phyloP scores from a whole-genome alignment of 2,888 invertebrate species.

The Lomographa bimaculata region DNA sequence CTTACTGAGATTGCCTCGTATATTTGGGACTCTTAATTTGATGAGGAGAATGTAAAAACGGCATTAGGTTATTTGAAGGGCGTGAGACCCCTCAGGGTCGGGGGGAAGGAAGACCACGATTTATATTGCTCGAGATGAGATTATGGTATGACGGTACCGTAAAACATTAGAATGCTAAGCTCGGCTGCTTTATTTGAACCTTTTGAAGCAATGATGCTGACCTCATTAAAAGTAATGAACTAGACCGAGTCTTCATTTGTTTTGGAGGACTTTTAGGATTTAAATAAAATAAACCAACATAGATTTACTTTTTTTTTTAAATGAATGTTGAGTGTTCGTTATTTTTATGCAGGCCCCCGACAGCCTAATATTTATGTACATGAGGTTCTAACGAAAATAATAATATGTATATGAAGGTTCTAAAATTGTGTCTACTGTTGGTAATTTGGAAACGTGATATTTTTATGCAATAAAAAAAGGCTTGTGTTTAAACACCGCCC shows the following conservation, averaged over 20 bases:
- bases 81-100: slow-evolving; percentile 29
- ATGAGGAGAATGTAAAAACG: slow-evolving; percentile 68
- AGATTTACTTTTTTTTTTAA: too few relatives aligned
- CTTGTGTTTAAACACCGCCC: too few relatives aligned
- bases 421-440: too few relatives aligned
- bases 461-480: too few relatives aligned
- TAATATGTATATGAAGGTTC: too few relatives aligned
- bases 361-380: too few relatives aligned
- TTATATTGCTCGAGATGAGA: slow-evolving; percentile 62
- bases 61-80: slow-evolving; percentile 56
- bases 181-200: slow-evolving; percentile 36
- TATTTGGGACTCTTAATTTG: slow-evolving; percentile 68
- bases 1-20: slow-evolving; percentile 59
- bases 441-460: too few relatives aligned
- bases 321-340: too few relatives aligned
- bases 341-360: too few relatives aligned
- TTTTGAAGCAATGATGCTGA: slow-evolving; percentile 31
- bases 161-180: slow-evolving; percentile 52
- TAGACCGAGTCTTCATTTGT: slow-evolving; percentile 3
- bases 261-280: too few relatives aligned
- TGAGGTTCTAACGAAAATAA: too few relatives aligned
- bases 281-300: too few relatives aligned
- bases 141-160: slow-evolving; percentile 55
- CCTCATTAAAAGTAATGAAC: slow-evolving; percentile 31
- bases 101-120: slow-evolving; percentile 47